Conservation (phyloP, 2,888 invertebrate species). For the Liopterus haemorrhoidalis region DNA sequence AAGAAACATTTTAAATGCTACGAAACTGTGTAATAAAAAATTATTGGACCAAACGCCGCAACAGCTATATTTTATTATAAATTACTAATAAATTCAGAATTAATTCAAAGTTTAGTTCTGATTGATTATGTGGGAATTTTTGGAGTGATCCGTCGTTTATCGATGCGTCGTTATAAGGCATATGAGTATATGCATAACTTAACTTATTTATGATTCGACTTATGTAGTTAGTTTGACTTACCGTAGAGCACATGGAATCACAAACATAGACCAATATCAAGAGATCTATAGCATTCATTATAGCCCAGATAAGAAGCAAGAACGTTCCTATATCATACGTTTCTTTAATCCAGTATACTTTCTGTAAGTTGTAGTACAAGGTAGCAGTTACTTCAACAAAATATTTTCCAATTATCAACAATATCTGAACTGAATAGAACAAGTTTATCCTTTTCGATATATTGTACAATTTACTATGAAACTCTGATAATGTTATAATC, state of each 20-base stretch:
- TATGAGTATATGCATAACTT: too few relatives aligned
- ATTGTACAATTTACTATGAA: constrained; percentile 19
- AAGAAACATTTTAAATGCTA: too few relatives aligned
- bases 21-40: too few relatives aligned
- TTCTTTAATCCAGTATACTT: constrained; percentile 5
- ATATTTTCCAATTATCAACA: constrained; percentile 20
- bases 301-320: constrained; percentile 31
- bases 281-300: constrained; percentile 36
- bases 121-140: too few relatives aligned
- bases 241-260: constrained; percentile 37
- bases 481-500: constrained; percentile 18
- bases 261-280: constrained; percentile 36
- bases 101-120: too few relatives aligned
- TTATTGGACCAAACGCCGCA: too few relatives aligned
- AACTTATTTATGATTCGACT: too few relatives aligned
- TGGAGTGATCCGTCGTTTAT: too few relatives aligned
- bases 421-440: constrained; percentile 18
- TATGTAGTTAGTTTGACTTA: constrained; percentile 26
- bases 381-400: constrained; percentile 20
- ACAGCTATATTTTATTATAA: too few relatives aligned
- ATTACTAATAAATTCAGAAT: too few relatives aligned
- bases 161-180: too few relatives aligned
- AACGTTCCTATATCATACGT: constrained; percentile 10
- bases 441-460: constrained; percentile 19
- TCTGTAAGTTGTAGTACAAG: constrained; percentile 18